These are phyloP conservation scores for Drosophila multiciliata DNA, from an alignment of 2,888 invertebrate species.

Conservation along the genomic window DNA sequence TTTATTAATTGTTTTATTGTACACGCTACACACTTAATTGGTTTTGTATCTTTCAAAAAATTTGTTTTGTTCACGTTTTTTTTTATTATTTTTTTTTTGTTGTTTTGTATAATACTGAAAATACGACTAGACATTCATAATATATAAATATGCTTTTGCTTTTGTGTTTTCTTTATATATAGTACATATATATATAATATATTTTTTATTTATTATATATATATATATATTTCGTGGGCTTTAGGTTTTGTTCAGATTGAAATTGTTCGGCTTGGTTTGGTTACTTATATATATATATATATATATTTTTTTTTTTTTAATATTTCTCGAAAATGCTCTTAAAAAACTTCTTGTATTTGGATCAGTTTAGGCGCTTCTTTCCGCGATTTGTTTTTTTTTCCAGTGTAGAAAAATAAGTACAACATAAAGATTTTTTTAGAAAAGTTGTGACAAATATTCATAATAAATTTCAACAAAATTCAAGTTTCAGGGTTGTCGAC, in stretches of 20 bases:
- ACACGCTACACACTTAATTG: slow-evolving; percentile 77
- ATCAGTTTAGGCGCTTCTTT: slow-evolving; percentile 23
- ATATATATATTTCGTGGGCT: slow-evolving; percentile 70
- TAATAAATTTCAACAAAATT: slow-evolving; percentile 57
- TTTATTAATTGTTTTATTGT: slow-evolving; percentile 66
- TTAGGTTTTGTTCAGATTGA: slow-evolving; percentile 76
- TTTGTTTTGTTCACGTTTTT: slow-evolving; percentile 62
- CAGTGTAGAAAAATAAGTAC: slow-evolving; percentile 50
- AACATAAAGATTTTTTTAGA: slow-evolving; percentile 33
- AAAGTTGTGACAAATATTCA: slow-evolving; percentile 20
- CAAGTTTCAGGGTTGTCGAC: slow-evolving; percentile 33
- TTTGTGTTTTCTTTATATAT: slow-evolving; percentile 47
- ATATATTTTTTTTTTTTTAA: slow-evolving; percentile 37
- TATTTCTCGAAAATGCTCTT: slow-evolving; percentile 78
- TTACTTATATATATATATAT: neutral
- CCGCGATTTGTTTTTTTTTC: neutral
- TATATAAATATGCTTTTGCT: slow-evolving; percentile 74
- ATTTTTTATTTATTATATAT: slow-evolving; percentile 35
- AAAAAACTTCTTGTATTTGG: slow-evolving; percentile 53
- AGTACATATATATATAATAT: slow-evolving; percentile 42
- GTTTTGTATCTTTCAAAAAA: slow-evolving; percentile 67
- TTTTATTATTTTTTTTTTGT: slow-evolving; percentile 37
- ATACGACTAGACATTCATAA: slow-evolving; percentile 85
- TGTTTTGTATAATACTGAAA: slow-evolving; percentile 83
- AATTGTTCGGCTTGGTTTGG: slow-evolving; percentile 69